Conservation (phyloP, 2,797 vertebrate species). For the Crocodylus rhombifer region DNA sequence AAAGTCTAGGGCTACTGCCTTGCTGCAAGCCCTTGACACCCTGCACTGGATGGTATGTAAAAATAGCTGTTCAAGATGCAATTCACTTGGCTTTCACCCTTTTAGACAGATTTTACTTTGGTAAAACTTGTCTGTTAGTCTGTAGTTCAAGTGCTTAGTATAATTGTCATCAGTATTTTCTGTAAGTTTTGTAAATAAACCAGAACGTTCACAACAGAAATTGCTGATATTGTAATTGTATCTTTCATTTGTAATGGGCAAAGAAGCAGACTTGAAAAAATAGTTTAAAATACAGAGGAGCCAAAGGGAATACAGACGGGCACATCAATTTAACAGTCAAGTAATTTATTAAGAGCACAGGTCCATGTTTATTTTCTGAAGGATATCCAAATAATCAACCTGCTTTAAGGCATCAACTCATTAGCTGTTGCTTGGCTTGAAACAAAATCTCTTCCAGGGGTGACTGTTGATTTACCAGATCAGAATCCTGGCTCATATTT, state of each 20-base stretch:
- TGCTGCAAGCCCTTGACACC: too few species aligned
- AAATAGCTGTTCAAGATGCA: not conserved
- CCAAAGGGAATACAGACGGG: not conserved
- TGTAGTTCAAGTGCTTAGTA: not conserved
- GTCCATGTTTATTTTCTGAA: not conserved
- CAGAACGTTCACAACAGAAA: not conserved
- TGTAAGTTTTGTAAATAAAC: slow-evolving; percentile 6
- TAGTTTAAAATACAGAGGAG: not conserved
- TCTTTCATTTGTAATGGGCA: not conserved
- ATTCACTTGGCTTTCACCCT: not conserved
- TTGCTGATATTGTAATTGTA: not conserved
- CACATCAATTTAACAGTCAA: not conserved
- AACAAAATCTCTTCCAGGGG: not conserved
- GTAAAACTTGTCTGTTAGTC: not conserved
- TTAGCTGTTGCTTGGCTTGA: not conserved
- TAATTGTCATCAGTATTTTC: not conserved
- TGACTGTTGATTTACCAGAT: not conserved
- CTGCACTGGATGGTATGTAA: too few species aligned
- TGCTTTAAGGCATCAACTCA: not conserved
- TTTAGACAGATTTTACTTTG: not conserved
- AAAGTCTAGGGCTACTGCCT: too few species aligned
- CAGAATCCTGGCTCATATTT: not conserved
- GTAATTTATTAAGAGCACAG: not conserved
- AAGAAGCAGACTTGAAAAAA: not conserved
- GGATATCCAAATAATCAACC: not conserved